These are phyloP conservation scores for Exephanes ischioxanthus DNA, from an alignment of 2,888 invertebrate genomes.

Conservation along the genomic window DNA sequence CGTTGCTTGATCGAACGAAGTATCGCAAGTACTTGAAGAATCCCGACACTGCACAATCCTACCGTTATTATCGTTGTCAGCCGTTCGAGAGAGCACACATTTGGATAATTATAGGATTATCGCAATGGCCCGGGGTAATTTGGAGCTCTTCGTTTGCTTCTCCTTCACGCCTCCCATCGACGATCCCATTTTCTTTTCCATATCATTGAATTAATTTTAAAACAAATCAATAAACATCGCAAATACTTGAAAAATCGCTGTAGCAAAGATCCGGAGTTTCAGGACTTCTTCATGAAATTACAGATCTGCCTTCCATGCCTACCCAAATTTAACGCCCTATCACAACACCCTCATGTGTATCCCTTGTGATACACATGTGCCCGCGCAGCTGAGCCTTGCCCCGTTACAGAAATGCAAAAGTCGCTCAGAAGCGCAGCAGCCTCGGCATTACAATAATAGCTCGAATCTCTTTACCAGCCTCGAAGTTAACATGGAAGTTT, in stretches of 20 bases:
- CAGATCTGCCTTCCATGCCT: no score
- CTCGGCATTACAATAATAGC: slow-evolving; percentile 31
- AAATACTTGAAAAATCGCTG: background rate
- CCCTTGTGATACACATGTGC: background rate
- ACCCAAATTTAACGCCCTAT: no score
- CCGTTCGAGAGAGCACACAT: background rate
- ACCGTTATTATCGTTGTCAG: background rate
- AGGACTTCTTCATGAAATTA: background rate
- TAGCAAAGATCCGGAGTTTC: background rate
- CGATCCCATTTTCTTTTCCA: background rate
- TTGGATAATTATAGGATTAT: slow-evolving; percentile 11
- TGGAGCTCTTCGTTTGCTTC: background rate
- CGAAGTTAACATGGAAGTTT: slow-evolving; percentile 59
- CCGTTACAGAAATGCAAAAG: background rate
- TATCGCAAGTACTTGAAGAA: background rate
- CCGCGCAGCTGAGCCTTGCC: background rate
- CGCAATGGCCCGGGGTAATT: background rate
- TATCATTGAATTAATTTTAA: background rate
- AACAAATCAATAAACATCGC: background rate
- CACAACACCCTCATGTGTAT: background rate
- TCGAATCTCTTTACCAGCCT: slow-evolving; percentile 44
- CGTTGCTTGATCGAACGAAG: no score
- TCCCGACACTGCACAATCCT: background rate
- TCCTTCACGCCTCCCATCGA: background rate
- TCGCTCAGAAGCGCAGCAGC: background rate